Base-by-base conservation (phyloP, 1,140 invertebrate species). In the Papilio dardanus region DNA sequence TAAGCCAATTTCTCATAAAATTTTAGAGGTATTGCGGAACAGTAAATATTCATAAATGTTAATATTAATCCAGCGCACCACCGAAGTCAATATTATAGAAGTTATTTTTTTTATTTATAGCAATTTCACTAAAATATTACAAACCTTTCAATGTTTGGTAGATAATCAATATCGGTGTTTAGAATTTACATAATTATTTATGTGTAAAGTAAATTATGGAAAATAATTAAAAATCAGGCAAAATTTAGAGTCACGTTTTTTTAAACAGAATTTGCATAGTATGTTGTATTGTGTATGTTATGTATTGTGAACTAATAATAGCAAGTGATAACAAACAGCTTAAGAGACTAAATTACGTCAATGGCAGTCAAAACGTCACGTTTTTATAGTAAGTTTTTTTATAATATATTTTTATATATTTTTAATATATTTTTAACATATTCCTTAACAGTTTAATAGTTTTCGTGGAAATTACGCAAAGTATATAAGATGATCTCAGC, bases 1-100 rank as follows among this genome's bases (percentile, higher is more conserved):
- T 62, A 14, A 28, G 24, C 54, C 54, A 62, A 62, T 62, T 62
- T 62, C 54, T 62, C 54, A 62, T 54, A 54, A 54, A 54, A 54
- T 54, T 54, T 54, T 54, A 54, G 50, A 24, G 50, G 50, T 54
- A 24, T 54, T 54, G 50, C 50, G 21, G 50, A 54, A 54, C 50
- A 54, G 50, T 24, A 54, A 24, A 54, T 24, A 24, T 54, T 54
- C 50, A 54, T 54, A 24, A 54, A 54, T 54, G 7, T 54, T 54
- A 24, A 54, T 54, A 54, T 28, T 24, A 54, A 54, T 54, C 19
- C 4, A 10, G 10, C 8, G 19, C 10, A 12, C 21, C 50, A 24
- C 21, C 21, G 24, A 54, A 54, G 50, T 21, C 19, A 3, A 24
- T 24, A 46, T 46, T 16, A 6, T 10, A 58, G 10, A 3, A 12